Base-by-base conservation (phyloP, 2,888 invertebrate genomes). In the Arctia plantaginis region DNA sequence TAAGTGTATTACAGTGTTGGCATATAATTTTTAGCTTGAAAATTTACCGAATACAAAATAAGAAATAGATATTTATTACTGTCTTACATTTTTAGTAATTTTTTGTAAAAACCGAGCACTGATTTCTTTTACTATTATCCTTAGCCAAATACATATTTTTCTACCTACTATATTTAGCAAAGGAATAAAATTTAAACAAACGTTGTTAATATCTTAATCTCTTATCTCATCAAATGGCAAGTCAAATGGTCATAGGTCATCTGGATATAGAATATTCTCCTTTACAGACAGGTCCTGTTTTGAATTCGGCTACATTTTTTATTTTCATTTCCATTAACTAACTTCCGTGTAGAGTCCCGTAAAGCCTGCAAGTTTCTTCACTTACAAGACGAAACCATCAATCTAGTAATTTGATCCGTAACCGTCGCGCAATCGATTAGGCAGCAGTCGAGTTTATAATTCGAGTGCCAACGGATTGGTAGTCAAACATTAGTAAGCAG, bases 401-500 rank as follows among this genome's bases (percentile, higher is more conserved):
- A 72, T 77, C 72, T 74, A 8, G 39, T 79, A 76, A 83, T 81
- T 79, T 72, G 67, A 83, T 79, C 73, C 69, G 47, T 35, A 35
- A 6, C 35, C 35, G 6, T 66, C 35, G 66, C 44, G 41, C 47
- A 55, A 30, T 30, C 62, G 69, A 80, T 77, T 79, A 73, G 71
- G 75, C 77, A 69, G 78, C 69, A 73, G 75, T 73, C 51, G 74
- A 78, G 75, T 75, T 77, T 73, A 55, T 55, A 69, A 82, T 76
- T 72, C 74, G 72, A 77, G 70, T 67, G 79, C 79, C 81, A 77
- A 71, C 79, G 81, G 71, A 83, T 82, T 82, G 80, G 79, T 82
- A 79, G 84, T 79, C 84, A 86, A 82, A 81, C 81, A 90, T 91
- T 90, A 90, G 92, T 91, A 92, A 88, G 89, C 91, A 89, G 82